phyloP scores from a whole-genome alignment of 2,113 vertebrate species.

The Rhynchomys soricoides region DNA sequence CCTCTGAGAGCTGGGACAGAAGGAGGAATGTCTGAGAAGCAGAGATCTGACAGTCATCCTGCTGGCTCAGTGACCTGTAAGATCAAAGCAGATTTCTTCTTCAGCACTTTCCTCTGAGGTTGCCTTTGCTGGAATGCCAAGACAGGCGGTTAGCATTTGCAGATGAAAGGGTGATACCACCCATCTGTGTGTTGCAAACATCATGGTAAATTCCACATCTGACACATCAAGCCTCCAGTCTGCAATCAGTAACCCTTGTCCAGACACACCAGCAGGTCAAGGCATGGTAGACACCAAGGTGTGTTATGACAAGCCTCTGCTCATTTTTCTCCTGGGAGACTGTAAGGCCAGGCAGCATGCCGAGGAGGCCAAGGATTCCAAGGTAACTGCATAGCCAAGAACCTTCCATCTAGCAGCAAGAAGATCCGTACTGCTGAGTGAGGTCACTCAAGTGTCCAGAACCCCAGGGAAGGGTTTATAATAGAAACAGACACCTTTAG shows the following conservation, averaged over 20 bases:
- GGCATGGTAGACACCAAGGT: background rate
- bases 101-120: background rate
- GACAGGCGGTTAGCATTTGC: background rate
- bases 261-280: background rate
- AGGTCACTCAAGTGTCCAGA: background rate
- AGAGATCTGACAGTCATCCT: background rate
- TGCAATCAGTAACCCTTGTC: background rate
- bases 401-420: background rate
- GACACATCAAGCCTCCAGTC: background rate
- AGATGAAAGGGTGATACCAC: background rate
- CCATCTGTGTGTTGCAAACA: background rate
- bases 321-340: background rate
- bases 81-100: background rate
- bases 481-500: background rate
- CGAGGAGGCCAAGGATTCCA: rapidly evolving
- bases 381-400: background rate
- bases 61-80: background rate
- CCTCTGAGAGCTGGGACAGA: background rate
- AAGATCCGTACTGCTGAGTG: background rate
- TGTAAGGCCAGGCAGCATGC: background rate
- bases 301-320: constrained; percentile 36
- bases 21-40: background rate
- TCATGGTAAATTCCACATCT: background rate
- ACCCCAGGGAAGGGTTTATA: background rate
- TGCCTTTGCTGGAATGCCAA: background rate